Evolutionary conservation across 2,797 vertebrate species (phyloP).

Genomic region (Lepilemur septentrionalis): DNA sequence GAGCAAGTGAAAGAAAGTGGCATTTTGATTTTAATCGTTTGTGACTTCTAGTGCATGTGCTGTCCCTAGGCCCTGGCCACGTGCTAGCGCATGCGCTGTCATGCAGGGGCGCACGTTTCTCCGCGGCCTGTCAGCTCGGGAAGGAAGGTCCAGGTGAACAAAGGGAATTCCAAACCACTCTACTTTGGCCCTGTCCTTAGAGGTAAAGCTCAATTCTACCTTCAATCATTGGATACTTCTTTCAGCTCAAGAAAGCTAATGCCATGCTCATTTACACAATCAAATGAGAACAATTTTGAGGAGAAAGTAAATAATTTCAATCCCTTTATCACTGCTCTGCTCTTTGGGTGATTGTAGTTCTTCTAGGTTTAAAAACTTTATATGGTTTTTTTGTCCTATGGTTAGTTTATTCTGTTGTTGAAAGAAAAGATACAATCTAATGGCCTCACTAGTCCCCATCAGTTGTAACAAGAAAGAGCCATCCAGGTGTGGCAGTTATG

Average conservation of each 20-base stretch:
- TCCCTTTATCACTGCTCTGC: not conserved
- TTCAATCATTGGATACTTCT: not conserved
- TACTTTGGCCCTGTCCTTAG: not conserved
- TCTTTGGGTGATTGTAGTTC: not conserved
- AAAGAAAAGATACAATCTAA: slow-evolving; percentile 30
- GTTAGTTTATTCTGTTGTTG: slow-evolving; percentile 29
- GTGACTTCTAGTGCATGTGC: not conserved
- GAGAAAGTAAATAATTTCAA: not conserved
- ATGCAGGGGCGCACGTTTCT: not conserved
- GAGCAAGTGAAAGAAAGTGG: not conserved
- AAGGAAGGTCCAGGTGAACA: not conserved
- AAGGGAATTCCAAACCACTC: not conserved
- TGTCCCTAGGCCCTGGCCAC: not conserved
- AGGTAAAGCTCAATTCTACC: not conserved
- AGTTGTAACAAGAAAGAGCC: not conserved
- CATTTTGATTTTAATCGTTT: not conserved
- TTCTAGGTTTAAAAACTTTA: not conserved
- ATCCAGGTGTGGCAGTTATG: not conserved
- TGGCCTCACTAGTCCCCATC: not conserved
- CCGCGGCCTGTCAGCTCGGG: too few species aligned
- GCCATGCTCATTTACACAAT: not conserved
- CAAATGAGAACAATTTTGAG: not conserved
- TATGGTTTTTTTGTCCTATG: not conserved
- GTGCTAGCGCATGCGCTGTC: not conserved
- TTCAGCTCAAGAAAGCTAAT: not conserved